Percentiles rank a stretch among this genome's conserved stretches.
These are phyloP conservation scores for Sarcophaga bullata DNA, from an alignment of 1,140 invertebrate species.

Conservation along the genomic window DNA sequence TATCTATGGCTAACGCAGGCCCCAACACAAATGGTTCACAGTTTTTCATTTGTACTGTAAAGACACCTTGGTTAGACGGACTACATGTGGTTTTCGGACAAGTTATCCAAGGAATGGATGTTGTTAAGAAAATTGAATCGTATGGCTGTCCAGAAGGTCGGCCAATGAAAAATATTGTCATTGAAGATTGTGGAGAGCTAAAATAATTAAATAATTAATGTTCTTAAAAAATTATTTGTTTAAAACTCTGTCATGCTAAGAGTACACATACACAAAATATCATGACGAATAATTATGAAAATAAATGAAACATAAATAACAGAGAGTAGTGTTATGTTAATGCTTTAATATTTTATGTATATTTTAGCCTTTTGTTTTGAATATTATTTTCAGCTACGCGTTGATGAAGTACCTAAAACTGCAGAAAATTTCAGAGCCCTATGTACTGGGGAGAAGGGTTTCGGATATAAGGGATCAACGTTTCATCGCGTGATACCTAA, in stretches of 20 bases:
- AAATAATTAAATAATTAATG: constrained; percentile 30
- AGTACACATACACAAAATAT: background rate
- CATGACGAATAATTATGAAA: background rate
- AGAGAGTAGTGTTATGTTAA: too few relatives aligned
- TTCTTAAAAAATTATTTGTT: background rate
- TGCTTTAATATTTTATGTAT: background rate
- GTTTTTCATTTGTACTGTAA: constrained; percentile 95
- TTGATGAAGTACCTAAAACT: constrained; percentile 43
- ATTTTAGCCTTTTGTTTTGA: background rate
- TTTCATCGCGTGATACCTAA: constrained; percentile 96
- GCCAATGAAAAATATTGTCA: constrained; percentile 80
- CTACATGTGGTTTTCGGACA: constrained; percentile 96
- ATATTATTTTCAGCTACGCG: constrained; percentile 67
- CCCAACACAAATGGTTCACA: constrained; percentile 96
- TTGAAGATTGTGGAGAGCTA: constrained; percentile 78
- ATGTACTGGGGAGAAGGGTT: constrained; percentile 60
- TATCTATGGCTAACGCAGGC: constrained; percentile 96
- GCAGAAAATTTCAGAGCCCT: constrained; percentile 43
- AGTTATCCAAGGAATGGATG: constrained; percentile 94
- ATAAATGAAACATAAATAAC: background rate
- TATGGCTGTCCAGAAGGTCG: constrained; percentile 85
- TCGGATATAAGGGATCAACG: constrained; percentile 87
- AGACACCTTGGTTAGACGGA: constrained; percentile 93
- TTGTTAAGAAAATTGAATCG: constrained; percentile 88
- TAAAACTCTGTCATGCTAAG: too few relatives aligned